A percentile compares a stretch with the other conserved stretches of the same genome.
phyloP scores from a whole-genome alignment of 2,113 vertebrate genomes.

The Callipepla squamata region DNA sequence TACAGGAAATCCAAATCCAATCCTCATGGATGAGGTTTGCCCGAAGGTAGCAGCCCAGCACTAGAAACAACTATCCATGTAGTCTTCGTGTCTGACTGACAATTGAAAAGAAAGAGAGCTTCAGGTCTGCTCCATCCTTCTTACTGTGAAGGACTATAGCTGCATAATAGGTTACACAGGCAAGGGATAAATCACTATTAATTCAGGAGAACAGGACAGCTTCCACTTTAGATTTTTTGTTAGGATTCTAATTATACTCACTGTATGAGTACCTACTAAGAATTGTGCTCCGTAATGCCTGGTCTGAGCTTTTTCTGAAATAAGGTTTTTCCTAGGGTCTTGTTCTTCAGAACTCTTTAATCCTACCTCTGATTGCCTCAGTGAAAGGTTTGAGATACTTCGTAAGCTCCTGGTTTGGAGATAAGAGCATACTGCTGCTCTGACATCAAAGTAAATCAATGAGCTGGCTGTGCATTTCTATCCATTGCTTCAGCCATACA shows the following conservation, averaged over 20 bases:
- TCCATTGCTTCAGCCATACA: neutral
- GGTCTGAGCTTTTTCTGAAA: neutral
- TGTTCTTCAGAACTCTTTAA: constrained; percentile 7
- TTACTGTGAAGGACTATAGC: rapidly evolving
- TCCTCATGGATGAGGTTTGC: neutral
- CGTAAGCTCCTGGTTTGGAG: neutral
- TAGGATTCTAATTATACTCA: neutral
- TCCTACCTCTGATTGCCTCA: neutral
- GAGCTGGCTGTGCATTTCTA: constrained; percentile 25
- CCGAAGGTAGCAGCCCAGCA: neutral
- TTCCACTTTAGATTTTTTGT: neutral
- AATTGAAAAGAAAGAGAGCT: neutral
- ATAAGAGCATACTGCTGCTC: constrained; percentile 3
- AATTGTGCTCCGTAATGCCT: neutral
- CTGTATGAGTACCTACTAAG: neutral
- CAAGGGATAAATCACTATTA: neutral
- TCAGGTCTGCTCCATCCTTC: neutral
- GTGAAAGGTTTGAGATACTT: constrained; percentile 36
- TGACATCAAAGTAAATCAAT: constrained; percentile 51
- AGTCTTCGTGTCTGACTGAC: neutral
- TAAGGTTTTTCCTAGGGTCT: neutral
- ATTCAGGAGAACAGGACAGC: neutral
- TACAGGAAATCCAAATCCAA: neutral
- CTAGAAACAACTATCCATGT: neutral
- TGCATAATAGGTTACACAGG: neutral